Evolutionary conservation across 2,888 invertebrate genomes (phyloP).

Genomic region (Dusona sp.): DNA sequence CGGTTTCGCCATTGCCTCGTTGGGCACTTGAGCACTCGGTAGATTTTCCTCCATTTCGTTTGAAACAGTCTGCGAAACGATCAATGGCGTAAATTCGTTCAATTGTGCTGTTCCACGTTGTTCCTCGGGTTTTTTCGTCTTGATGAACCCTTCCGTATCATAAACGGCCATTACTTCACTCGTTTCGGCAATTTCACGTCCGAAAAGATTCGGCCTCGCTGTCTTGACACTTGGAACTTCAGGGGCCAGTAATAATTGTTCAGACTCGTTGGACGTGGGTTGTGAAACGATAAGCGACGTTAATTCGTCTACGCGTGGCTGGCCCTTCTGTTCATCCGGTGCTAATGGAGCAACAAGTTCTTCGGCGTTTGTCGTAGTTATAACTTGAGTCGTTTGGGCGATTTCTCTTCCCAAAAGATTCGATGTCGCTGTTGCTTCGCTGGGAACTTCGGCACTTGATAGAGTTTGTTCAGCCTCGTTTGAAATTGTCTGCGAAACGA

Average conservation of each 20-base stretch:
- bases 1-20: slow-evolving; percentile 72
- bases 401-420: slow-evolving; percentile 77
- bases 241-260: slow-evolving; percentile 71
- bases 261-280: slow-evolving; percentile 73
- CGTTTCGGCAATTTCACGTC: slow-evolving; percentile 78
- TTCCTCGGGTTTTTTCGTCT: slow-evolving; percentile 66
- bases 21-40: slow-evolving; percentile 62
- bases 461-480: slow-evolving; percentile 75
- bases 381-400: slow-evolving; percentile 80
- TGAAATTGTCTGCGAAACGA: slow-evolving; percentile 73
- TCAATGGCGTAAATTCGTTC: slow-evolving; percentile 68
- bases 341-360: slow-evolving; percentile 69
- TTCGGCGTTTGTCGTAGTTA: slow-evolving; percentile 72
- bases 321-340: slow-evolving; percentile 75
- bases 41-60: slow-evolving; percentile 72
- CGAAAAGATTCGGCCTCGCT: slow-evolving; percentile 81
- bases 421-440: slow-evolving; percentile 72
- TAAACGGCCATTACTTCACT: slow-evolving; percentile 74
- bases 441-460: slow-evolving; percentile 59
- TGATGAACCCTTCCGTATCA: slow-evolving; percentile 76
- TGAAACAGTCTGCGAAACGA: slow-evolving; percentile 71
- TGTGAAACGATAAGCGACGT: slow-evolving; percentile 76
- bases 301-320: slow-evolving; percentile 76
- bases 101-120: slow-evolving; percentile 69
- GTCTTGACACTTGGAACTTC: slow-evolving; percentile 78